Evolutionary conservation across 2,888 invertebrate genomes (phyloP).

Genomic region (Drosophila subquinaria): DNA sequence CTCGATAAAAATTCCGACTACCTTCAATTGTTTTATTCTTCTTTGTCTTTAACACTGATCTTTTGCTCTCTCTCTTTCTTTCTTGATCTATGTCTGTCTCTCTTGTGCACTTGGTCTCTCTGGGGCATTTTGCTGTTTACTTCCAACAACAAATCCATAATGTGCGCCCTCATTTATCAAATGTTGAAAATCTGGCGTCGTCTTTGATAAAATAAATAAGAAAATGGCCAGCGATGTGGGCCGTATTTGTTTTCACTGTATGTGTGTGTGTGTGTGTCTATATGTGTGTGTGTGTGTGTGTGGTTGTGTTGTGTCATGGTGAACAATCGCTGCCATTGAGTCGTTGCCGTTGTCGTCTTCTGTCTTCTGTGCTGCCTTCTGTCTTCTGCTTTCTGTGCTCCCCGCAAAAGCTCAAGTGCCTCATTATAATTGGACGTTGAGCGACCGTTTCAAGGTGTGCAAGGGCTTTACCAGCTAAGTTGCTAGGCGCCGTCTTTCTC

Average conservation of each 20-base stretch:
- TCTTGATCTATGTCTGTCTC: background rate
- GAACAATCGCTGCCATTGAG: constrained; percentile 72
- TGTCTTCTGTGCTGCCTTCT: constrained; percentile 13
- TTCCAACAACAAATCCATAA: constrained; percentile 55
- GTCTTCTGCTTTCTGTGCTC: constrained; percentile 18
- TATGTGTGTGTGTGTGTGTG: constrained; percentile 1
- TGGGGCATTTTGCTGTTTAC: constrained; percentile 5
- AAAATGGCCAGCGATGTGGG: constrained; percentile 70
- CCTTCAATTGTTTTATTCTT: background rate
- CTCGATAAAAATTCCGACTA: background rate
- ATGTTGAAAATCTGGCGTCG: constrained; percentile 66
- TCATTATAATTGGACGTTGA: constrained; percentile 55
- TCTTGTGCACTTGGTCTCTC: constrained; percentile 16
- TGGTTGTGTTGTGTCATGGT: constrained; percentile 18
- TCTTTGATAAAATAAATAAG: constrained; percentile 72
- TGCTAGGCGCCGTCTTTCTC: constrained; percentile 54
- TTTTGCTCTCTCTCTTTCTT: background rate
- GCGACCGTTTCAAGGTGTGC: constrained; percentile 29
- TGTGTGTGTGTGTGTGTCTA: constrained; percentile 10
- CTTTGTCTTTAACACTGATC: background rate
- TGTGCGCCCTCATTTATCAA: constrained; percentile 73
- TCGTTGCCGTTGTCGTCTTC: constrained; percentile 17
- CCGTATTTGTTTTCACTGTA: constrained; percentile 31
- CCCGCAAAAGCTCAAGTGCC: constrained; percentile 63
- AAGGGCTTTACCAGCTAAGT: constrained; percentile 38